These are phyloP conservation scores for Enteromius mattozi DNA, from an alignment of 2,797 vertebrate genomes.

Conservation along the genomic window DNA sequence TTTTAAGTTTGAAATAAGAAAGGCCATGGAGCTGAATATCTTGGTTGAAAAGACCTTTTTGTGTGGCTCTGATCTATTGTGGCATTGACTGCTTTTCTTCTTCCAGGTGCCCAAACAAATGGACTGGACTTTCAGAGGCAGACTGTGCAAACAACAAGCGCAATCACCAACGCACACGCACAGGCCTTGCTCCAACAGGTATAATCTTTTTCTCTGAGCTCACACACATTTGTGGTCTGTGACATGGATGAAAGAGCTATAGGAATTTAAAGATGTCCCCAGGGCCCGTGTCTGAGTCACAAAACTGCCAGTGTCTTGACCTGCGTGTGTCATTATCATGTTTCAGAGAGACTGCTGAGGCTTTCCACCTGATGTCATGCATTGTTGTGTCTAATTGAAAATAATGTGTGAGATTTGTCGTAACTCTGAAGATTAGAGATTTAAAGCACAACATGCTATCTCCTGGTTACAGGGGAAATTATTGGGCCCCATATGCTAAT, in stretches of 20 bases:
- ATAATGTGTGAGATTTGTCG: constrained; percentile 28
- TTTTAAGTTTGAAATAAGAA: constrained; percentile 34
- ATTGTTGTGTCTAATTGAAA: constrained; percentile 5
- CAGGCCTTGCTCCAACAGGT: constrained; percentile 99
- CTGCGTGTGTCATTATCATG: constrained; percentile 52
- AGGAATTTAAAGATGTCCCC: constrained; percentile 60
- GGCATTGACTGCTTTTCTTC: constrained; percentile 59
- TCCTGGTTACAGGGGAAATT: constrained; percentile 85
- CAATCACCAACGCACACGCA: constrained; percentile 96
- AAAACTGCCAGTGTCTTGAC: constrained; percentile 41
- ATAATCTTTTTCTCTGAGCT: constrained; percentile 53
- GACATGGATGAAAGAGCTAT: constrained; percentile 36
- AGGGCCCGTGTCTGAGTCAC: constrained; percentile 49
- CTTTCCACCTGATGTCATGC: constrained; percentile 9
- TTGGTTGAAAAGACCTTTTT: constrained; percentile 52
- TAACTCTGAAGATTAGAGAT: constrained; percentile 32
- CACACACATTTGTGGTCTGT: constrained; percentile 30
- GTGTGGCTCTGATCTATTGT: constrained; percentile 52
- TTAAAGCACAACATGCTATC: constrained; percentile 66
- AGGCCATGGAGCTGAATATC: constrained; percentile 23
- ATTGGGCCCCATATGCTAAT: constrained; percentile 99
- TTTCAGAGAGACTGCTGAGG: constrained; percentile 36
- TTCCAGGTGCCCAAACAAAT: constrained; percentile 92
- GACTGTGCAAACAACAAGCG: constrained; percentile 88
- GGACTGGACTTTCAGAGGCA: constrained; percentile 99